A percentile compares a stretch with the other conserved stretches of the same genome.
Conservation (phyloP, 2,888 invertebrate genomes). For the Aphidius colemani region DNA sequence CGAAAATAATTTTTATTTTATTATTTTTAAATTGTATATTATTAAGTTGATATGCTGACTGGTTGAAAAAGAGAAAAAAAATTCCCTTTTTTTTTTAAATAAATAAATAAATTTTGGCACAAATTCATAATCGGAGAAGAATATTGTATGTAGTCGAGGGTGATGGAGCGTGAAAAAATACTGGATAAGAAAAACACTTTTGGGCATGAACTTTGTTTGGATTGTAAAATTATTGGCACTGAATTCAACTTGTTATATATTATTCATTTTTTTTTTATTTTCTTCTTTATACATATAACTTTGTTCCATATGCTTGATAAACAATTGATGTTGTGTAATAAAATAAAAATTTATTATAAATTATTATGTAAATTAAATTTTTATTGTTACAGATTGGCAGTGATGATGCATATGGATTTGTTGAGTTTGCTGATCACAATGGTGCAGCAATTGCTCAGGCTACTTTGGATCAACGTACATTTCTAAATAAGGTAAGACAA, state of each 20-base stretch:
- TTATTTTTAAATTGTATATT: background rate
- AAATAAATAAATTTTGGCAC: constrained; percentile 9
- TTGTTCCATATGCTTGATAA: too few species aligned
- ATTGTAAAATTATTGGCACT: background rate
- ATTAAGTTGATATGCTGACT: background rate
- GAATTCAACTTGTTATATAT: too few species aligned
- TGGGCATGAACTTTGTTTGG: background rate
- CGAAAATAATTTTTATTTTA: background rate
- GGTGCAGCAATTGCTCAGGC: constrained; percentile 66
- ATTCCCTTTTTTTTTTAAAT: constrained; percentile 7
- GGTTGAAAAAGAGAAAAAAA: constrained; percentile 1
- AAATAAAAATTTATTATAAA: constrained; percentile 1
- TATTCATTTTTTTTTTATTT: background rate
- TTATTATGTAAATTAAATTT: too few species aligned
- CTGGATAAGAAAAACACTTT: background rate
- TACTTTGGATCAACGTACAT: constrained; percentile 68
- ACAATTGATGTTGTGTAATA: too few species aligned
- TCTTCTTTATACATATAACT: background rate
- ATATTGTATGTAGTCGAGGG: constrained; percentile 5
- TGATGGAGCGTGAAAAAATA: background rate
- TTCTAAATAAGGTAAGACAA: constrained; percentile 64
- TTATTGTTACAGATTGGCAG: constrained; percentile 61
- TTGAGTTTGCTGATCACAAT: constrained; percentile 67
- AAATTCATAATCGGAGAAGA: background rate
- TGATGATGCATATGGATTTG: constrained; percentile 67